Conservation (phyloP, 2,888 invertebrate species). For the Cerastis rubricosa region DNA sequence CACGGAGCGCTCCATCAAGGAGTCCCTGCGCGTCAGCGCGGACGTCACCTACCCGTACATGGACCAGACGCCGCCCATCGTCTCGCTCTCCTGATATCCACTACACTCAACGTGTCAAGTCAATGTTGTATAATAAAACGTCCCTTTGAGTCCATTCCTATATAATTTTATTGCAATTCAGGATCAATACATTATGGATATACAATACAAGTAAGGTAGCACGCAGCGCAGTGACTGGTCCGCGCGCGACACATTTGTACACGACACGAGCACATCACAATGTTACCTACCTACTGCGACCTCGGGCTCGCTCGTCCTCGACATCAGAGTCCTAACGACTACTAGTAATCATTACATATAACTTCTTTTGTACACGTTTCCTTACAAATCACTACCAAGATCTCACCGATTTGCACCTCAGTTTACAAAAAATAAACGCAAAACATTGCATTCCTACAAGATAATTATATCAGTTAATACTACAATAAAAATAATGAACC, state of each 20-base stretch:
- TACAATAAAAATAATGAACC: slow-evolving; percentile 54
- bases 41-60: slow-evolving; percentile 67
- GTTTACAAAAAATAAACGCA: slow-evolving; percentile 58
- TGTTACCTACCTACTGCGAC: slow-evolving; percentile 26
- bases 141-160: slow-evolving; percentile 53
- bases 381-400: slow-evolving; percentile 49
- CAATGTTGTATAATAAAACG: slow-evolving; percentile 49
- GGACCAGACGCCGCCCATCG: slow-evolving; percentile 53
- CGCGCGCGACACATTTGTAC: slow-evolving; percentile 69
- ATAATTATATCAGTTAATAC: slow-evolving; percentile 57
- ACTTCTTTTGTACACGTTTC: slow-evolving; percentile 58
- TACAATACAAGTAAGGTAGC: slow-evolving; percentile 63
- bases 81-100: slow-evolving; percentile 24
- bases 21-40: slow-evolving; percentile 33
- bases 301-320: neutral
- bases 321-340: slow-evolving; percentile 26
- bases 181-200: slow-evolving; percentile 75
- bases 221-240: slow-evolving; percentile 69
- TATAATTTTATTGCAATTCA: slow-evolving; percentile 82
- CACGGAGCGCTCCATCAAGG: slow-evolving; percentile 65
- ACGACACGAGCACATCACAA: slow-evolving; percentile 68
- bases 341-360: slow-evolving; percentile 52
- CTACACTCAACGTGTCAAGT: neutral
- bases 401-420: slow-evolving; percentile 53
- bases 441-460: slow-evolving; percentile 66